A percentile compares a stretch with the other conserved stretches of the same genome.
These are phyloP conservation scores for Phalanger gymnotis DNA, from an alignment of 2,797 vertebrate species.

Conservation along the genomic window DNA sequence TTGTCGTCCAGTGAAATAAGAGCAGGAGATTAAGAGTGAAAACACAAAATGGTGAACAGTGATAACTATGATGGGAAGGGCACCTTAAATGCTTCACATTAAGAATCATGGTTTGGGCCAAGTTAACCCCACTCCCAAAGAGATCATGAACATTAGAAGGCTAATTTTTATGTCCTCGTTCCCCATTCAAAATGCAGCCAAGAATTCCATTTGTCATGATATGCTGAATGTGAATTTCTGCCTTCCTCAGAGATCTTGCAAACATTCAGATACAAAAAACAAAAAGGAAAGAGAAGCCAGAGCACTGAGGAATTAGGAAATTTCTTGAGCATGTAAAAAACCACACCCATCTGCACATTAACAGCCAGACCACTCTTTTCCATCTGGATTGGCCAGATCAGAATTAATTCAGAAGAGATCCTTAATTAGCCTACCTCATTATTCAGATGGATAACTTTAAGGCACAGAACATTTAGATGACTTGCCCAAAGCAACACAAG, in stretches of 20 bases:
- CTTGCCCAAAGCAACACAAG: background rate
- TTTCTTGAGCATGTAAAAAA: background rate
- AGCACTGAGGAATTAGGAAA: background rate
- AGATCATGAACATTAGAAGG: background rate
- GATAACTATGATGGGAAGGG: background rate
- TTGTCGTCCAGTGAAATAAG: background rate
- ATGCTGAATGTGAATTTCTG: background rate
- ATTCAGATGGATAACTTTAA: conserved; percentile 24
- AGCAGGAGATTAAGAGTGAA: background rate
- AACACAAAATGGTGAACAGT: background rate
- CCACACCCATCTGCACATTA: background rate
- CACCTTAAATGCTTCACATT: background rate
- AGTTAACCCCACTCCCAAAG: background rate
- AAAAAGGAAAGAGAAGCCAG: background rate
- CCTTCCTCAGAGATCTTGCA: background rate
- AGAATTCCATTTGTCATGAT: background rate
- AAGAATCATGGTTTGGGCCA: background rate
- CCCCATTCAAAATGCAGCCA: background rate
- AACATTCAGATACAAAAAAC: background rate
- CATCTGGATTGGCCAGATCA: background rate
- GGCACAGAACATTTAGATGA: background rate
- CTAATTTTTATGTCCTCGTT: background rate
- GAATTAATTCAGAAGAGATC: background rate
- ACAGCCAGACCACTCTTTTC: background rate
- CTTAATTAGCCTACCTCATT: background rate